Conservation (phyloP, 2,888 invertebrate genomes). For the Neuroscelio doddi region DNA sequence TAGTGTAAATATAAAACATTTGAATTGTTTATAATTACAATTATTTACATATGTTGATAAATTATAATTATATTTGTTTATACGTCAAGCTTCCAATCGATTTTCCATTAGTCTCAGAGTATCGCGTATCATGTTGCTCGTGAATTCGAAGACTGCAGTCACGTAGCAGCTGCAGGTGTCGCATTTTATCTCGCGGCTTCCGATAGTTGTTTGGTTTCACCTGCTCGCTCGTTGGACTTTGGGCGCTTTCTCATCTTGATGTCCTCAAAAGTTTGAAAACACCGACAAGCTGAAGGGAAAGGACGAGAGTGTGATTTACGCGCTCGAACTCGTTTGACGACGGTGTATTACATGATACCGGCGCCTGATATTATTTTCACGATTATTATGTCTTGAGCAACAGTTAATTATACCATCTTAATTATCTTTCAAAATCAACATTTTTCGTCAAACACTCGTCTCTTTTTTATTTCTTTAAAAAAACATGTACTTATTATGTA, state of each 20-base stretch:
- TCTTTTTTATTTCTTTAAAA: too few relatives aligned
- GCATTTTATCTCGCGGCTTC: constrained; percentile 3
- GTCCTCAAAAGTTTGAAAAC: constrained; percentile 2
- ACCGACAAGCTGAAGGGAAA: constrained; percentile 2
- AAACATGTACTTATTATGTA: too few relatives aligned
- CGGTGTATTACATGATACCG: neutral
- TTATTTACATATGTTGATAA: too few relatives aligned
- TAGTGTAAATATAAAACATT: too few relatives aligned
- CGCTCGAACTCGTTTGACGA: constrained; percentile 3
- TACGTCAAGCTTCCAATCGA: neutral
- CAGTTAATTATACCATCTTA: too few relatives aligned
- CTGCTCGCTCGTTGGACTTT: constrained; percentile 9
- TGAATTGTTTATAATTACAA: too few relatives aligned
- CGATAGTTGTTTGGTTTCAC: constrained; percentile 5
- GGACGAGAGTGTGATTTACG: constrained; percentile 5
- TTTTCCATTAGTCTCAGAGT: neutral
- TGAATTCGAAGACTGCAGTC: constrained; percentile 2
- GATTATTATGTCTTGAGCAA: neutral
- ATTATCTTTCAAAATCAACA: too few relatives aligned
- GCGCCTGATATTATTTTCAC: too few relatives aligned
- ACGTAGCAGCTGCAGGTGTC: constrained; percentile 2
- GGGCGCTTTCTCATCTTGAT: constrained; percentile 9
- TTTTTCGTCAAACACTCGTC: too few relatives aligned
- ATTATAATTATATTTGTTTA: too few relatives aligned
- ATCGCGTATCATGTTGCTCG: neutral